phyloP scores from a whole-genome alignment of 2,797 vertebrate species.

The Pithecia hirsuta region DNA sequence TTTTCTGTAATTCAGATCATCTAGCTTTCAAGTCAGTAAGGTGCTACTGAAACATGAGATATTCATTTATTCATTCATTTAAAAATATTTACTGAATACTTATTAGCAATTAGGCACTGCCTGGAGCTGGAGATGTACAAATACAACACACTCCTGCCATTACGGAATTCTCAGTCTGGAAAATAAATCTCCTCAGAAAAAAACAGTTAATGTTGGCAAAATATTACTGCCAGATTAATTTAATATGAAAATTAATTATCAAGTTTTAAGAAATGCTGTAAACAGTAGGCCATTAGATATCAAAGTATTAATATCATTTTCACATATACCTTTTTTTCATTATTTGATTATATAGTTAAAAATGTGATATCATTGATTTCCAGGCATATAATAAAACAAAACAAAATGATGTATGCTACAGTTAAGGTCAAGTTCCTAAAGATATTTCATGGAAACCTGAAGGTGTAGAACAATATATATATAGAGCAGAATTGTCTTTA shows the following conservation, averaged over 20 bases:
- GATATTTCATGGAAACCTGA: background rate
- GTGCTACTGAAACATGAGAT: background rate
- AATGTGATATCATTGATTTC: background rate
- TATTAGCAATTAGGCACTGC: background rate
- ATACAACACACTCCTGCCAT: background rate
- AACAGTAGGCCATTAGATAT: background rate
- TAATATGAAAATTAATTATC: conserved; percentile 31
- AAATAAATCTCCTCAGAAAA: background rate
- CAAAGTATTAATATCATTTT: background rate
- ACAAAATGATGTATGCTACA: background rate
- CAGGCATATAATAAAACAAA: background rate
- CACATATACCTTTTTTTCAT: background rate
- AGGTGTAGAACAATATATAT: background rate
- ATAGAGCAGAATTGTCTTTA: background rate
- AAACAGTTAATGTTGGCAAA: background rate
- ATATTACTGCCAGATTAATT: background rate
- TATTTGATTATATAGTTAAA: background rate
- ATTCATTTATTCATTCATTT: background rate
- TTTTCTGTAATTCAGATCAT: conserved; percentile 10
- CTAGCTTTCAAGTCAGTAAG: background rate
- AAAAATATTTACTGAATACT: background rate
- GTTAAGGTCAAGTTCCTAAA: background rate
- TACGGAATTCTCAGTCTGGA: background rate
- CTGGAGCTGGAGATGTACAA: background rate
- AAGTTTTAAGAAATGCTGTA: background rate